phyloP scores from a whole-genome alignment of 2,113 vertebrate species.

The Pheucticus melanocephalus region DNA sequence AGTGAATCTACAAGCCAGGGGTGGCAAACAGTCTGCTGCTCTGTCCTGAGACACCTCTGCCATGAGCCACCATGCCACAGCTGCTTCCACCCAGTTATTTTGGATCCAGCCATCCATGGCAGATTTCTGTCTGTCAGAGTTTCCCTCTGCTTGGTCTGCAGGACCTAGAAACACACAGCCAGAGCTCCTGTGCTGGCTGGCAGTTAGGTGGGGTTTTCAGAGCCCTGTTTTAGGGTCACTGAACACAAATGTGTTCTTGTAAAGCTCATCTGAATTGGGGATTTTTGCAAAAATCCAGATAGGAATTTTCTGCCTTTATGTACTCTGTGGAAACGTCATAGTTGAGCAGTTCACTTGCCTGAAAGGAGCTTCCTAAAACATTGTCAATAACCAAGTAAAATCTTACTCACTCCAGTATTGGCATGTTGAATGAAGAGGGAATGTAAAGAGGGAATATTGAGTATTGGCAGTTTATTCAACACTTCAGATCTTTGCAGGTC shows the following conservation, averaged over 20 bases:
- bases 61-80: background rate
- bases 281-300: background rate
- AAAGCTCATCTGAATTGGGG: rapidly evolving
- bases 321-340: background rate
- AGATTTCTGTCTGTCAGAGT: background rate
- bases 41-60: background rate
- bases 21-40: background rate
- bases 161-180: background rate
- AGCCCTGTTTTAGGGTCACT: background rate
- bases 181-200: background rate
- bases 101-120: background rate
- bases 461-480: background rate
- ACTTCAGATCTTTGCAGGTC: background rate
- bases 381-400: background rate
- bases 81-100: background rate
- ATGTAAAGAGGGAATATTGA: background rate
- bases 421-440: background rate
- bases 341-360: background rate
- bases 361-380: background rate
- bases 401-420: background rate
- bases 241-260: background rate
- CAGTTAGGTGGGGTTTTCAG: background rate
- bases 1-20: background rate
- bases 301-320: background rate
- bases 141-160: background rate